Conservation (phyloP, 1,140 invertebrate genomes). For the Trichonephila clavipes region DNA sequence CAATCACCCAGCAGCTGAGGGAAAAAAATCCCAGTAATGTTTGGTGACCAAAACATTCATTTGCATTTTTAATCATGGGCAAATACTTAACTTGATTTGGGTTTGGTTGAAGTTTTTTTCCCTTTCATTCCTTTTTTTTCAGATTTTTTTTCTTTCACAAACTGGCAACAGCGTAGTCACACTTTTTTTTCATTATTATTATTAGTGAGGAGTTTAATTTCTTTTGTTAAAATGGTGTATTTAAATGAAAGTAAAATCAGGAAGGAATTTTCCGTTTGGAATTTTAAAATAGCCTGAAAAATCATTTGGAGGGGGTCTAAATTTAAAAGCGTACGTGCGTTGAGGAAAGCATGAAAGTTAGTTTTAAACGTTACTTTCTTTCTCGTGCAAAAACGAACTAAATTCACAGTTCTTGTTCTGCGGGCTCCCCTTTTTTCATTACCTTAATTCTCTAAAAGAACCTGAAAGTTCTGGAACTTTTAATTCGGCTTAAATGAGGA, state of each 20-base stretch:
- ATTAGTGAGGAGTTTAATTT: conserved; percentile 66
- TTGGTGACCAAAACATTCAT: conserved; percentile 76
- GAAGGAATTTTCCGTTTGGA: conserved; percentile 64
- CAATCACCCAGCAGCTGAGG: conserved; percentile 45
- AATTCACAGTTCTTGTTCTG: conserved; percentile 46
- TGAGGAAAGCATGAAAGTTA: conserved; percentile 48
- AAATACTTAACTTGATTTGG: conserved; percentile 77
- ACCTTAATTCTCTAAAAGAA: conserved; percentile 50
- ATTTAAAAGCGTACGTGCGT: conserved; percentile 64
- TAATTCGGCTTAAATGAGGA: conserved; percentile 66
- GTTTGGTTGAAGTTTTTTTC: conserved; percentile 68
- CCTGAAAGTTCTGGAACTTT: conserved; percentile 63
- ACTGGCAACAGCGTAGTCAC: conserved; percentile 27
- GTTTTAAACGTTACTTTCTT: conserved; percentile 67
- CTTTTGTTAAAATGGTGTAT: conserved; percentile 69
- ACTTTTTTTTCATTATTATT: conserved; percentile 65
- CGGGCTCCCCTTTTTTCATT: conserved; percentile 23
- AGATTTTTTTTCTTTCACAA: conserved; percentile 41
- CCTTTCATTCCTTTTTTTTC: conserved; percentile 20
- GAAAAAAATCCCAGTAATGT: conserved; percentile 71
- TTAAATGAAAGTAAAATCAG: conserved; percentile 61
- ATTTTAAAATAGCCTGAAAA: conserved; percentile 73
- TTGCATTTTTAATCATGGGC: conserved; percentile 76
- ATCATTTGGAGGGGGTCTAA: conserved; percentile 55
- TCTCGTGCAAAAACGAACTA: conserved; percentile 47